These are phyloP conservation scores for Ploceus nigricollis DNA, from an alignment of 2,113 vertebrate species.

Conservation along the genomic window DNA sequence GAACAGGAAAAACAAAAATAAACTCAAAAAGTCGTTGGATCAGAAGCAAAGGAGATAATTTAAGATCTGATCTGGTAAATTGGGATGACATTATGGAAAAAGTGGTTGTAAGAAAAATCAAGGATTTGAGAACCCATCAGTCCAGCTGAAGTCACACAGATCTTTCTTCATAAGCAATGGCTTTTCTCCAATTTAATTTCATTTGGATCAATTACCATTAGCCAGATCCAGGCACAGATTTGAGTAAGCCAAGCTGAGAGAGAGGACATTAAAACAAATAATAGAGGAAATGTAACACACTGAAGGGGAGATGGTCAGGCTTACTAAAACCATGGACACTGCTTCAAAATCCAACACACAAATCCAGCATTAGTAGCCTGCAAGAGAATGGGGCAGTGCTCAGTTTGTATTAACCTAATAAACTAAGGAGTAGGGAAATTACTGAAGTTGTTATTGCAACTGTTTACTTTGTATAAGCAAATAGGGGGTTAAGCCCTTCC, in stretches of 20 bases:
- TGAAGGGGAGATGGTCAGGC: not conserved
- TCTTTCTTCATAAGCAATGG: not conserved
- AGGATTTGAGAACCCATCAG: not conserved
- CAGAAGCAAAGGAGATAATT: not conserved
- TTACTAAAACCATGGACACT: not conserved
- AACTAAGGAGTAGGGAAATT: not conserved
- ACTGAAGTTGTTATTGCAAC: not conserved
- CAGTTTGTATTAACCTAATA: not conserved
- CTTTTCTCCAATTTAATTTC: not conserved
- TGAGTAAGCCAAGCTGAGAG: not conserved
- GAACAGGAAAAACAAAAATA: not conserved
- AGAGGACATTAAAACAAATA: not conserved
- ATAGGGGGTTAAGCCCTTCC: not conserved
- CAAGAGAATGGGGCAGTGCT: not conserved
- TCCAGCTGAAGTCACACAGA: not conserved
- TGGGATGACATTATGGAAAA: not conserved
- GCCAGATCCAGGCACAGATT: not conserved
- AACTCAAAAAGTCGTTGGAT: not conserved
- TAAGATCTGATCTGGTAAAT: not conserved
- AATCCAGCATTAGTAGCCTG: not conserved
- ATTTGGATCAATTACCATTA: not conserved
- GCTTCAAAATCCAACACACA: not conserved
- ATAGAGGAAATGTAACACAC: not conserved
- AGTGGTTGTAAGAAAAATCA: not conserved
- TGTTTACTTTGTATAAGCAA: constrained; percentile 1